These are phyloP conservation scores for Rhagoletis zephyria DNA, from an alignment of 1,140 invertebrate species.

Conservation along the genomic window DNA sequence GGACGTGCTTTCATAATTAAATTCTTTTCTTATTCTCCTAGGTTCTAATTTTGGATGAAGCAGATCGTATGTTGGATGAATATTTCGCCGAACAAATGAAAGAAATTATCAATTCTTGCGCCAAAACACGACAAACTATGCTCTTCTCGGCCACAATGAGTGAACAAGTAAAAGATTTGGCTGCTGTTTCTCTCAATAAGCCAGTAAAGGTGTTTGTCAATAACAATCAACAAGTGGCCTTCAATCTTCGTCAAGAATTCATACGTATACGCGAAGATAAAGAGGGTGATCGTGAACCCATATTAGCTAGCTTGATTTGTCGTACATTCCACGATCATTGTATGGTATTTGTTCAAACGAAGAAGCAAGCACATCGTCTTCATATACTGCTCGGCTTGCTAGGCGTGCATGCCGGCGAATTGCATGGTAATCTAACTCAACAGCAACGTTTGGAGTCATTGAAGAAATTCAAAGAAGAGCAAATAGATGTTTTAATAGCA, in stretches of 20 bases:
- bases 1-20: too few relatives aligned
- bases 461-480: slow-evolving; percentile 90
- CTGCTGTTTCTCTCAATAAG: slow-evolving; percentile 89
- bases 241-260: slow-evolving; percentile 96
- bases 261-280: slow-evolving; percentile 85
- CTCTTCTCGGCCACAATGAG: slow-evolving; percentile 99
- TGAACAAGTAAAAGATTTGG: slow-evolving; percentile 94
- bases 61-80: slow-evolving; percentile 93
- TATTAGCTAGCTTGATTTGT: slow-evolving; percentile 91
- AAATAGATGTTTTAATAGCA: slow-evolving; percentile 92
- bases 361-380: slow-evolving; percentile 92
- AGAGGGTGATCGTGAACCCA: slow-evolving; percentile 92
- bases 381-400: slow-evolving; percentile 92
- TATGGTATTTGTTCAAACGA: slow-evolving; percentile 97
- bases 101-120: slow-evolving; percentile 92
- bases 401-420: slow-evolving; percentile 88
- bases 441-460: slow-evolving; percentile 91
- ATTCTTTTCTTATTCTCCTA: slow-evolving; percentile 44
- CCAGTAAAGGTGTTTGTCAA: slow-evolving; percentile 96
- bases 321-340: slow-evolving; percentile 93
- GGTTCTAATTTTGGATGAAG: slow-evolving; percentile 72
- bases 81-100: slow-evolving; percentile 99
- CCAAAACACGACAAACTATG: slow-evolving; percentile 94
- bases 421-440: slow-evolving; percentile 96
- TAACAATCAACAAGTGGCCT: slow-evolving; percentile 95